Conservation (phyloP, 2,797 vertebrate genomes). For the Coccyzus lansbergi region DNA sequence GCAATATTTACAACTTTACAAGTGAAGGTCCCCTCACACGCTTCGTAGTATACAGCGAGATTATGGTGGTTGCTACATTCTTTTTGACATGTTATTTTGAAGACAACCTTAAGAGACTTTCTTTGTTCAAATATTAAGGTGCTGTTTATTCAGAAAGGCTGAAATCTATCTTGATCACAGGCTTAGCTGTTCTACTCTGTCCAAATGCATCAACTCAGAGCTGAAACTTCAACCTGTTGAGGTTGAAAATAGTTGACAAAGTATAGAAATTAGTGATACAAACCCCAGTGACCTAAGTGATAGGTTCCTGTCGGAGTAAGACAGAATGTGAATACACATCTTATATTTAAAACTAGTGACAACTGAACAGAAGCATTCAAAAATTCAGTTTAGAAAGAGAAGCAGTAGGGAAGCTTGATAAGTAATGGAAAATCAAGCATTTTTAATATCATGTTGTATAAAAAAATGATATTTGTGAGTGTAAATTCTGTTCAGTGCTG, state of each 20-base stretch:
- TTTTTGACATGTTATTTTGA: neutral
- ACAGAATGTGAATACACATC: neutral
- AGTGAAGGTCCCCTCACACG: fast-evolving
- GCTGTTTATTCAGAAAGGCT: neutral
- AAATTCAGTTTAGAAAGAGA: neutral
- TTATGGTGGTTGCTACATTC: neutral
- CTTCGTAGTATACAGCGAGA: neutral
- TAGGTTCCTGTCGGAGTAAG: neutral
- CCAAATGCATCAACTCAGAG: neutral
- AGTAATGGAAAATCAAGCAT: neutral
- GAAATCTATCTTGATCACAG: neutral
- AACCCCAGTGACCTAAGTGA: neutral
- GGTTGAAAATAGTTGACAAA: too few relatives aligned
- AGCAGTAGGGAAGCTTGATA: neutral
- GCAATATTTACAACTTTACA: neutral
- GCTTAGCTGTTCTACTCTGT: neutral
- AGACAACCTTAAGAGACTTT: neutral
- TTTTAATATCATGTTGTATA: neutral
- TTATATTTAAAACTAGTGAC: neutral
- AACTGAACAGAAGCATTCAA: neutral
- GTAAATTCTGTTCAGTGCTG: neutral
- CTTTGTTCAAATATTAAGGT: neutral
- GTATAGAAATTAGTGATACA: neutral
- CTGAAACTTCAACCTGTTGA: too few relatives aligned
- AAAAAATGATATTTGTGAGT: neutral